A percentile compares a stretch with the other conserved stretches of the same genome.
Conservation (phyloP, 2,888 invertebrate genomes). For the Ophion obscuratus region DNA sequence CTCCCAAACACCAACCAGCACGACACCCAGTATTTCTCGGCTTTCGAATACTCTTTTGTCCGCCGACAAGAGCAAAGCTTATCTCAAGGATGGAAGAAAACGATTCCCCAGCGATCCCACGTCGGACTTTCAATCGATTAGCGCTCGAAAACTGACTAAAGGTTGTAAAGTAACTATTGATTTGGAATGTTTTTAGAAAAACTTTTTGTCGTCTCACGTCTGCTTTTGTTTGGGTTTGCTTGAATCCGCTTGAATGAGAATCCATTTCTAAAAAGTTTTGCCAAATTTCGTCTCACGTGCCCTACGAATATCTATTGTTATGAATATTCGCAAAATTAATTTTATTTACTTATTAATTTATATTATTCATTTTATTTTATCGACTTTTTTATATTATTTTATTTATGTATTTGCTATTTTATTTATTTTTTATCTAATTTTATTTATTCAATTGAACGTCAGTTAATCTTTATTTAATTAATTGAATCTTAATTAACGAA, state of each 20-base stretch:
- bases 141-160: conserved; percentile 52
- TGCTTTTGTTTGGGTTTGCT: not conserved
- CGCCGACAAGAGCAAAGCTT: conserved; percentile 54
- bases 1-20: conserved; percentile 54
- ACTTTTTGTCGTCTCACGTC: no score
- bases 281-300: no score
- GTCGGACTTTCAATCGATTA: conserved; percentile 22
- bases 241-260: not conserved
- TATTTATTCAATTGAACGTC: no score
- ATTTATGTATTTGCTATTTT: no score
- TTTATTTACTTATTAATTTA: no score
- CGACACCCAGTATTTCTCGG: conserved; percentile 38
- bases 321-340: no score
- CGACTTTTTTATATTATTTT: no score
- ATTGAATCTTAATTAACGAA: no score
- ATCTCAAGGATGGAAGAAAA: conserved; percentile 69
- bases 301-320: no score
- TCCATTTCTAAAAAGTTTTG: not conserved
- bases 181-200: not conserved
- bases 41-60: conserved; percentile 44
- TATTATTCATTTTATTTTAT: no score
- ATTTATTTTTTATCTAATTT: no score
- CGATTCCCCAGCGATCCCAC: conserved; percentile 75
- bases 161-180: conserved; percentile 41
- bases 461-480: no score